A percentile compares a stretch with the other conserved stretches of the same genome.
phyloP scores from a whole-genome alignment of 2,113 vertebrate genomes.

The human region DNA sequence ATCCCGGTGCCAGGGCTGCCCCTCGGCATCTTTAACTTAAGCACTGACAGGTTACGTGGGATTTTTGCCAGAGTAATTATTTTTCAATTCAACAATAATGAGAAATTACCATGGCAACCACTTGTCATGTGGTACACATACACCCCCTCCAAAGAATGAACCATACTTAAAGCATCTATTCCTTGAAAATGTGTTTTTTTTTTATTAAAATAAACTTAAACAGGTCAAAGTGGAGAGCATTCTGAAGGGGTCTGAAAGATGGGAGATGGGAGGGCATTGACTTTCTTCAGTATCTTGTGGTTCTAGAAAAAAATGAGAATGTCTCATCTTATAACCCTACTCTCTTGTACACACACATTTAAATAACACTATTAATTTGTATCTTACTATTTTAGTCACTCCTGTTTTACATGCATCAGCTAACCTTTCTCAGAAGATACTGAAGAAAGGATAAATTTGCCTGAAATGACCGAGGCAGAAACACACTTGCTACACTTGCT shows the following conservation, averaged over 20 bases:
- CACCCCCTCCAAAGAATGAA: constrained; percentile 84
- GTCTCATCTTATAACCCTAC: not conserved
- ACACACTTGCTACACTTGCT: accelerated
- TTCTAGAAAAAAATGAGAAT: not conserved
- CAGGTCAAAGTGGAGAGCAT: constrained; percentile 72
- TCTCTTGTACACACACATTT: not conserved
- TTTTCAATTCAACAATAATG: constrained; percentile 92
- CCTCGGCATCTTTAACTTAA: constrained; percentile 88
- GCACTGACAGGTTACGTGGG: constrained; percentile 89
- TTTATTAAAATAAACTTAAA: constrained; percentile 80
- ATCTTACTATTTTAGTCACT: not conserved
- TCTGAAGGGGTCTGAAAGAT: not conserved
- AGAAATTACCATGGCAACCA: constrained; percentile 92
- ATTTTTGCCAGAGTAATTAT: constrained; percentile 91
- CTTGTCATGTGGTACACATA: constrained; percentile 83
- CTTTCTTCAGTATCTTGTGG: not conserved
- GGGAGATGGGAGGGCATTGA: constrained; percentile 41
- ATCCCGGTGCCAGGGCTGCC: constrained; percentile 81
- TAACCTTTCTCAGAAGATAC: not conserved
- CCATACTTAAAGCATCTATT: constrained; percentile 78
- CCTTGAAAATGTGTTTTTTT: constrained; percentile 77
- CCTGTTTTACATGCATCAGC: not conserved
- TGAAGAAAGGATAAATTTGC: accelerated
- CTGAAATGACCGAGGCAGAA: not conserved
- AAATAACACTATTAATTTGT: not conserved